phyloP scores from a whole-genome alignment of 2,797 vertebrate genomes.

The Spheniscus humboldti region DNA sequence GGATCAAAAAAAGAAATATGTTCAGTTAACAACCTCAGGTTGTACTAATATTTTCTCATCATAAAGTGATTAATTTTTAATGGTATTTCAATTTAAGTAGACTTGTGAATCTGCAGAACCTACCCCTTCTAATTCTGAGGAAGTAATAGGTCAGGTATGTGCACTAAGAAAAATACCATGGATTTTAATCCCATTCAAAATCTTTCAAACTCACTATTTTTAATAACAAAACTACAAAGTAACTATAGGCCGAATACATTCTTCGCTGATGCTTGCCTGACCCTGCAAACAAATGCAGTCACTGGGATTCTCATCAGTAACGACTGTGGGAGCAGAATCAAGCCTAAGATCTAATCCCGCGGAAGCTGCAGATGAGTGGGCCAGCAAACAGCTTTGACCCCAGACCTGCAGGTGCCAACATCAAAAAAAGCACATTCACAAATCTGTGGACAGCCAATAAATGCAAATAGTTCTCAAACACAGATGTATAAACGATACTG shows the following conservation, averaged over 20 bases:
- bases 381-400: neutral
- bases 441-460: neutral
- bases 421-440: neutral
- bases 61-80: conserved; percentile 54
- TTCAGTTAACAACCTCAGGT: neutral
- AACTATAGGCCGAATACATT: neutral
- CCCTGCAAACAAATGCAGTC: neutral
- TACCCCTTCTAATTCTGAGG: neutral
- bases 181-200: neutral
- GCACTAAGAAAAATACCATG: neutral
- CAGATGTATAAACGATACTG: neutral
- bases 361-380: neutral
- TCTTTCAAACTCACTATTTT: neutral
- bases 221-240: neutral
- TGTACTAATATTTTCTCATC: conserved; percentile 20
- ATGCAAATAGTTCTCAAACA: neutral
- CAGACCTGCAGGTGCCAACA: neutral
- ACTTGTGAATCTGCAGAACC: neutral
- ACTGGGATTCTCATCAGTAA: neutral
- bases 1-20: conserved; percentile 12
- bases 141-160: neutral
- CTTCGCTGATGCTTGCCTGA: neutral
- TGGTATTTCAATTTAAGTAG: conserved; percentile 22
- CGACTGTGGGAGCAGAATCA: neutral
- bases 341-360: neutral